Evolutionary conservation across 2,888 invertebrate species (phyloP), one percentile per base, ranked within the genome.

Genomic region (Caenorhabditis sp.): DNA sequence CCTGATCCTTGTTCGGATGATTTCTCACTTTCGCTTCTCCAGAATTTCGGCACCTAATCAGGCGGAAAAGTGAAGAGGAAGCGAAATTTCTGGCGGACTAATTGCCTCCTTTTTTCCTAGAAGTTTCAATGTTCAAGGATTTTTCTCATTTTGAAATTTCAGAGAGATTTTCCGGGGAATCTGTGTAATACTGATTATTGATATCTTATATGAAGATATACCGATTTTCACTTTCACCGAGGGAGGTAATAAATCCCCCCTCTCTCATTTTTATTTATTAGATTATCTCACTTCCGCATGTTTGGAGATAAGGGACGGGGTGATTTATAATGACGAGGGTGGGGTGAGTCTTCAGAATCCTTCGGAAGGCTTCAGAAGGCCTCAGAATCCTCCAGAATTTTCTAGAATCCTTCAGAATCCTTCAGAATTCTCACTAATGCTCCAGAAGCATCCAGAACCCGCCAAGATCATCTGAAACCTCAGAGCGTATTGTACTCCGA

Each of bases 1-100:
- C 47, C 22, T 64, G n/a, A 47, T 47, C 47, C 51, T 68, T 51
- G 35, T 38, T 68, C 14, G 16, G 14, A 51, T 51, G 51, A 68
- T 51, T 49, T 19, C 64, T 64, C 28, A 49, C 47, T 49, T 66
- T 66, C 68, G 2, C 44, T 49, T 66, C 59, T 41, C 24, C 54
- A 19, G 47, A 19, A 51, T 26, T n/a, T 51, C 22, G 16, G 49
- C 19, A 35, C 19, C 51, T 68, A 68, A 68, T 68, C 68, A 68
- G 19, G 66, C 66, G 64, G 19, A 35, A 35, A 31, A 54, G 5
- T 26, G 12, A 26, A 26, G 24, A 24, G 14, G 12, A 26, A 54
- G n/a, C n/a, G n/a, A 28, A 66, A 26, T 12, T n/a, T 41, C 19
- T n/a, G n/a, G n/a, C n/a, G n/a, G 19, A 22, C 44, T 44, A 44